Evolutionary conservation across 2,797 vertebrate species (phyloP).

Genomic region (Salmo trutta): DNA sequence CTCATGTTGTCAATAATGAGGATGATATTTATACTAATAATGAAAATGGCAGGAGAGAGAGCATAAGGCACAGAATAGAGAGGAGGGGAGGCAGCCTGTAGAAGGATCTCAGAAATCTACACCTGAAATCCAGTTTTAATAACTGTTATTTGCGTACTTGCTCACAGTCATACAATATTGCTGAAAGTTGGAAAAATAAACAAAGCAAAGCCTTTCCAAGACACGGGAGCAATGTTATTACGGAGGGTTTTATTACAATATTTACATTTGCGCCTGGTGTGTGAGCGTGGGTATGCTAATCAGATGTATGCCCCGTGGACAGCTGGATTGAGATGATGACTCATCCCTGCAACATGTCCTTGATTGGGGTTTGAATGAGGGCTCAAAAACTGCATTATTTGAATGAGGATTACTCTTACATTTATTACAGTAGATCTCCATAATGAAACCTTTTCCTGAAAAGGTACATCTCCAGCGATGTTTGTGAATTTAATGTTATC

Average conservation of each 20-base stretch:
- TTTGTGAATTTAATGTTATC: background rate
- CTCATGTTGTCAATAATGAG: constrained; percentile 31
- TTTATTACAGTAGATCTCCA: constrained; percentile 61
- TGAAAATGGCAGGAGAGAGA: constrained; percentile 36
- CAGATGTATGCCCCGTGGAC: constrained; percentile 80
- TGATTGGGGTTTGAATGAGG: constrained; percentile 73
- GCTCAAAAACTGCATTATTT: constrained; percentile 71
- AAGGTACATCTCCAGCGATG: background rate
- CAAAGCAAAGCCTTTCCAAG: constrained; percentile 52
- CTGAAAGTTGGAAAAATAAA: constrained; percentile 60
- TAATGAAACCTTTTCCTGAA: constrained; percentile 13
- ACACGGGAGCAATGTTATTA: constrained; percentile 70
- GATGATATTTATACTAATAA: constrained; percentile 47
- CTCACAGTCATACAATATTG: constrained; percentile 59
- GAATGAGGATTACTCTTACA: constrained; percentile 62
- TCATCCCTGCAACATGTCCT: constrained; percentile 82
- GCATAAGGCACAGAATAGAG: constrained; percentile 13
- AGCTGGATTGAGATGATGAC: constrained; percentile 80
- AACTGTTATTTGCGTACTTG: constrained; percentile 54
- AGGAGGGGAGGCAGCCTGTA: constrained; percentile 20
- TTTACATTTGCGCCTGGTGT: constrained; percentile 79
- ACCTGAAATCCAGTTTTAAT: constrained; percentile 62
- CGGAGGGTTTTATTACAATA: constrained; percentile 77
- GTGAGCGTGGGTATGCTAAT: constrained; percentile 79
- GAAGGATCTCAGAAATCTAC: constrained; percentile 40